Evolutionary conservation across 2,113 vertebrate genomes (phyloP).

Genomic region (Halichoeres trimaculatus): DNA sequence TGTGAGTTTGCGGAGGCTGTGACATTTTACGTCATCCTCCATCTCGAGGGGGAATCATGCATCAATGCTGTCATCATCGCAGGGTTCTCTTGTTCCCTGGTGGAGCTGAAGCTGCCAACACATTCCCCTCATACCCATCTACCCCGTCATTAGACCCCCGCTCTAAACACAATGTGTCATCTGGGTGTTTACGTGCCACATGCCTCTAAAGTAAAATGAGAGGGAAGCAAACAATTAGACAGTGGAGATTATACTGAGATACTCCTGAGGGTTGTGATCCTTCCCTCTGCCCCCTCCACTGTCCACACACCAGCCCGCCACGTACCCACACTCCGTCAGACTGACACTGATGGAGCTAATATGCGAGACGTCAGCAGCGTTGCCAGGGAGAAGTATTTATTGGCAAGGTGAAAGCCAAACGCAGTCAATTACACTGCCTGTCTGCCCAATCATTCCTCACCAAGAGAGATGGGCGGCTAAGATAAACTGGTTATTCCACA

Average conservation of each 20-base stretch:
- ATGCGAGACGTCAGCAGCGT: conserved; percentile 54
- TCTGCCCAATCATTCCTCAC: conserved; percentile 80
- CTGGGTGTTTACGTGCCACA: conserved; percentile 53
- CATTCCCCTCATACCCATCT: conserved; percentile 7
- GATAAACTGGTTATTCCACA: conserved; percentile 82
- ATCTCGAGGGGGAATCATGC: conserved; percentile 38
- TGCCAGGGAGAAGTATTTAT: conserved; percentile 71
- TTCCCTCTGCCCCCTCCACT: conserved; percentile 11
- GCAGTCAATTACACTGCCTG: conserved; percentile 80
- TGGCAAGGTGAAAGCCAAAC: conserved; percentile 81
- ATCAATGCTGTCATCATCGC: conserved; percentile 62
- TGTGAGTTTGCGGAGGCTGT: conserved; percentile 28
- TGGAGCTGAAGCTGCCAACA: conserved; percentile 43
- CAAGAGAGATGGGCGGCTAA: conserved; percentile 73
- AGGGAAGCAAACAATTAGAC: conserved; percentile 31
- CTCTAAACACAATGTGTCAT: conserved; percentile 66
- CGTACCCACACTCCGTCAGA: conserved; percentile 50
- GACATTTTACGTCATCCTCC: conserved; percentile 50
- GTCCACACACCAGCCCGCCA: conserved; percentile 24
- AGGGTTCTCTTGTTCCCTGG: conserved; percentile 53
- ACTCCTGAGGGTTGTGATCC: conserved; percentile 5
- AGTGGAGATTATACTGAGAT: not conserved
- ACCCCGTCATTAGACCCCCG: conserved; percentile 57
- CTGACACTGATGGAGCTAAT: conserved; percentile 71
- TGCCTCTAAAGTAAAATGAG: conserved; percentile 45